These are phyloP conservation scores for Leptinotarsa haldemani DNA, from an alignment of 2,888 invertebrate species.

Conservation along the genomic window DNA sequence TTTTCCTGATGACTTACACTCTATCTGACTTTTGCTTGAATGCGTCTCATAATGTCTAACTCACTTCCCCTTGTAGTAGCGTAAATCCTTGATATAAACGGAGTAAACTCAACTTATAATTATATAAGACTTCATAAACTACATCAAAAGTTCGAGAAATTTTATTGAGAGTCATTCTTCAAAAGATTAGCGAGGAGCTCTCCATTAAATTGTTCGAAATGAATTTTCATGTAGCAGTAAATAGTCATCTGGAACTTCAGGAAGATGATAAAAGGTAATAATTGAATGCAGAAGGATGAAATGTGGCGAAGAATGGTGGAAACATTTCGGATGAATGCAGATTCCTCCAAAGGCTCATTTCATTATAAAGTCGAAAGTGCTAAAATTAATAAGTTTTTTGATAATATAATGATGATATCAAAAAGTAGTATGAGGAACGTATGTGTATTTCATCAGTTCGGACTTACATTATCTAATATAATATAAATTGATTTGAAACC, in stretches of 20 bases:
- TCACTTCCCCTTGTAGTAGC: background rate
- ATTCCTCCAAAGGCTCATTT: too few relatives aligned
- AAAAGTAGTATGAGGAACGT: too few relatives aligned
- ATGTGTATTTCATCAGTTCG: too few relatives aligned
- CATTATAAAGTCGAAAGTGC: too few relatives aligned
- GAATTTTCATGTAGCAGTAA: background rate
- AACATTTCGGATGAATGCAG: too few relatives aligned
- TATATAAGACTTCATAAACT: conserved; percentile 4
- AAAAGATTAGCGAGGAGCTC: background rate
- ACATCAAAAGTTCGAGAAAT: conserved; percentile 7
- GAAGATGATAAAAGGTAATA: background rate
- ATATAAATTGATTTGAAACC: too few relatives aligned
- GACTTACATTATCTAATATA: too few relatives aligned
- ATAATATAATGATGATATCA: too few relatives aligned
- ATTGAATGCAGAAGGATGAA: background rate
- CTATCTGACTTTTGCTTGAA: too few relatives aligned
- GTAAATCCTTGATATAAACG: background rate
- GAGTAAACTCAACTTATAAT: background rate
- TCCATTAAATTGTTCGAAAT: conserved; percentile 1
- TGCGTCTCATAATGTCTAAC: too few relatives aligned
- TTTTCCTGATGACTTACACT: too few relatives aligned
- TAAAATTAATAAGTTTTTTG: too few relatives aligned
- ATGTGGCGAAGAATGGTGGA: background rate
- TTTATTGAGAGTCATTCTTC: conserved; percentile 7
- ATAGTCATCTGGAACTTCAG: background rate